Evolutionary conservation across 1,140 invertebrate species (phyloP), one percentile per base, ranked within the genome.

Genomic region (Dendrolimus kikuchii): DNA sequence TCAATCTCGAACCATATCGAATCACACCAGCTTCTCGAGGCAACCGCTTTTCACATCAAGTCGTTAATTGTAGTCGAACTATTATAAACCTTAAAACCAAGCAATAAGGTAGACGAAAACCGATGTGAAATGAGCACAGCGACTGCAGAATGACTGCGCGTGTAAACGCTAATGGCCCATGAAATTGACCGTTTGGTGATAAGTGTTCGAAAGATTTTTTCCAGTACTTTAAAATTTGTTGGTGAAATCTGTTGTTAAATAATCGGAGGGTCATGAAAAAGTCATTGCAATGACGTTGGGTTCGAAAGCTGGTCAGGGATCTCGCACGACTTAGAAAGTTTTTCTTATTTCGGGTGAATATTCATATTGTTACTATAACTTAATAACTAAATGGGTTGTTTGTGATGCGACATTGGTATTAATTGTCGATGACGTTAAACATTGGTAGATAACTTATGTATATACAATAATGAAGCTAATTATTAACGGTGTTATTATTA

Each of bases 111-210:
- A 43, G 37, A 40, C 49, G 38, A 49, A n/a, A 6, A 44, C 23
- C 43, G 40, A 5, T 0, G 7, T 10, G 42, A 51, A 38, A 10
- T 6, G 44, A 49, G 9, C 6, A 39, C 52, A 43, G 40, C 50
- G n/a, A 45, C 38, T 48, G 46, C 53, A 49, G 62, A 64, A 63
- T 69, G 69, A 69, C 60, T 59, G 62, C 65, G 64, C 68, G 67
- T 51, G 50, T 72, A 64, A 23, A 42, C 45, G 51, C 63, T 75
- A 75, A 75, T 73, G 70, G 62, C 49, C 64, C 70, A 63, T 75
- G 70, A 73, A 75, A 75, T 73, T 66, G 67, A 59, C 58, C 64
- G 56, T 46, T 60, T 53, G 54, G 50, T 51, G 51, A 54, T 64
- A 60, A 60, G 46, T 46, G 45, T 53, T 40, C 9, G 45, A 53